Percentiles rank a stretch among this genome's conserved stretches.
Conservation (phyloP, 2,888 invertebrate genomes). For the Pycnomerus fuliginosus region DNA sequence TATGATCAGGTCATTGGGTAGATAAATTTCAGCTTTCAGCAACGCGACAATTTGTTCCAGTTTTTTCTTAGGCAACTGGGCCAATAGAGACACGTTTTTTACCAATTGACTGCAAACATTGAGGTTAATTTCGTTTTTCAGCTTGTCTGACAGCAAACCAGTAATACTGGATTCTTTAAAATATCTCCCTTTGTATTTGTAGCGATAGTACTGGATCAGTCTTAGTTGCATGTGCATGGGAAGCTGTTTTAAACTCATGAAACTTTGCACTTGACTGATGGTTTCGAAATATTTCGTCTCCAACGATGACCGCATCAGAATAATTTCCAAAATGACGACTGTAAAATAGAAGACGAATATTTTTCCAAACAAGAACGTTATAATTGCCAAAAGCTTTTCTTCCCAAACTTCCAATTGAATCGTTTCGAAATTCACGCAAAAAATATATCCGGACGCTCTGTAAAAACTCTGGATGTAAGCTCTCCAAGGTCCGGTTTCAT, state of each 20-base stretch:
- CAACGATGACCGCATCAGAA: slow-evolving; percentile 29
- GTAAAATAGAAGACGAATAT: slow-evolving; percentile 55
- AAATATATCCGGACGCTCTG: slow-evolving; percentile 7
- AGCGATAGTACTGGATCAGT: slow-evolving; percentile 48
- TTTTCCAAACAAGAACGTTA: slow-evolving; percentile 18
- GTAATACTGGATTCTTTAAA: slow-evolving; percentile 43
- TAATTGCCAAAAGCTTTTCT: slow-evolving; percentile 7
- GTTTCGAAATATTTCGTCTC: slow-evolving; percentile 51
- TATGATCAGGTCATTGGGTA: slow-evolving; percentile 62
- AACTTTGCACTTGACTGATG: slow-evolving; percentile 50
- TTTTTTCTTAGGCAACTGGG: slow-evolving; percentile 53
- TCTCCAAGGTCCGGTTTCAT: not conserved
- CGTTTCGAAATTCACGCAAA: slow-evolving; percentile 12
- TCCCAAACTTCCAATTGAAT: slow-evolving; percentile 3
- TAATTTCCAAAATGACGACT: slow-evolving; percentile 6
- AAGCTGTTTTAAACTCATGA: slow-evolving; percentile 49
- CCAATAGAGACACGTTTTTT: slow-evolving; percentile 58
- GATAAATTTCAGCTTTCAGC: slow-evolving; percentile 59
- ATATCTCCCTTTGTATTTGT: slow-evolving; percentile 50
- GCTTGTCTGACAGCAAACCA: slow-evolving; percentile 37
- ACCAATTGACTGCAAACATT: slow-evolving; percentile 59
- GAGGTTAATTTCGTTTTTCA: slow-evolving; percentile 56
- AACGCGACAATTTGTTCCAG: slow-evolving; percentile 57
- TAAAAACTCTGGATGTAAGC: slow-evolving; percentile 7
- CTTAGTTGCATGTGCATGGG: slow-evolving; percentile 47